These are phyloP conservation scores for Cossypha polioptera DNA, from an alignment of 2,797 vertebrate species.

Conservation along the genomic window DNA sequence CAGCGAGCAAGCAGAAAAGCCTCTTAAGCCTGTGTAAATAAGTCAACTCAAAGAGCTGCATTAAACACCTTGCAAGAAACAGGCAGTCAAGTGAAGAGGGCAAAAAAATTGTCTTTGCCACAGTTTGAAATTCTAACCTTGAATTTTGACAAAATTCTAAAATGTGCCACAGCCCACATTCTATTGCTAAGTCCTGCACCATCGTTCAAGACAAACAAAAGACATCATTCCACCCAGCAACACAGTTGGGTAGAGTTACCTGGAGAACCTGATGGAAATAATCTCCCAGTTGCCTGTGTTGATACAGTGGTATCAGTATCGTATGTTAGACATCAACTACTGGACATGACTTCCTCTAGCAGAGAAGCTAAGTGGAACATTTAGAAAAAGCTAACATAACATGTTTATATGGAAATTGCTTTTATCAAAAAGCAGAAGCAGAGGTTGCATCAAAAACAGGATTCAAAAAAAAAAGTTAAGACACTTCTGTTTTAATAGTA, in stretches of 20 bases:
- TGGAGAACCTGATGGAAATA: background rate
- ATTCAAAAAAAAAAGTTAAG: background rate
- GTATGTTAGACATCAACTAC: background rate
- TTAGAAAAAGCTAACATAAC: background rate
- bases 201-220: background rate
- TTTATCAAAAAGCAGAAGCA: background rate
- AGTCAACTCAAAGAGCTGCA: background rate
- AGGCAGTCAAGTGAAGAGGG: background rate
- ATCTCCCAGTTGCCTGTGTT: background rate
- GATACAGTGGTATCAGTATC: background rate
- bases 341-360: background rate
- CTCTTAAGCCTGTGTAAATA: background rate
- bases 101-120: background rate
- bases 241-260: background rate
- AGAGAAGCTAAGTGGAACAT: background rate
- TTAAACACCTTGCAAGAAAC: background rate
- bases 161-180: background rate
- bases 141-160: background rate
- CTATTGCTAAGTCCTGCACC: background rate
- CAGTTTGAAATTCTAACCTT: background rate
- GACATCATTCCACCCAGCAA: background rate
- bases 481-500: background rate
- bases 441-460: background rate
- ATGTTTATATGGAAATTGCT: background rate
- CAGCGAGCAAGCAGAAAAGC: constrained; percentile 5